Evolutionary conservation across 2,797 vertebrate species (phyloP).

Genomic region (Anomalospiza imberbis): DNA sequence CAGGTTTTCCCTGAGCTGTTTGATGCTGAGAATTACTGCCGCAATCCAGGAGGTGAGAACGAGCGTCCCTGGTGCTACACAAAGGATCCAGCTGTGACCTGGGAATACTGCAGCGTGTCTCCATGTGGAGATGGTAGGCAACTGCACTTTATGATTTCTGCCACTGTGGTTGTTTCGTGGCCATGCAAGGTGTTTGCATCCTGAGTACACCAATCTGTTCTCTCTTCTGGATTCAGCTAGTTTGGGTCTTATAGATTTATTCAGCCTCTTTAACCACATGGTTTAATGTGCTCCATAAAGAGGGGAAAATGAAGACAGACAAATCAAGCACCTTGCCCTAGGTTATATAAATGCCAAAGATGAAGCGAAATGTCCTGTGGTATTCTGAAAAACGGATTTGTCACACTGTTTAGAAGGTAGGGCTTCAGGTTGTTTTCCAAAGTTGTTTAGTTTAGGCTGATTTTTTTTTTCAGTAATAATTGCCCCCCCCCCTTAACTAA

Average conservation of each 20-base stretch:
- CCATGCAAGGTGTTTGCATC: neutral
- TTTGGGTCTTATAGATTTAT: neutral
- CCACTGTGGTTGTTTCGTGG: neutral
- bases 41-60: conserved; percentile 87
- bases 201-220: fast-evolving
- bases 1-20: conserved; percentile 85
- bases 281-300: neutral
- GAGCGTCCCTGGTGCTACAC: conserved; percentile 90
- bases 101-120: conserved; percentile 86
- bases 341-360: neutral
- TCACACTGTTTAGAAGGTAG: neutral
- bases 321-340: neutral
- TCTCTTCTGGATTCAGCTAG: neutral
- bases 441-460: neutral
- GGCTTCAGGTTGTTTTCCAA: neutral
- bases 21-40: conserved; percentile 83
- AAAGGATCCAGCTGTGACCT: conserved; percentile 78
- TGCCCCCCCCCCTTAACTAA: fast-evolving
- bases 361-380: neutral
- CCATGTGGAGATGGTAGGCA: conserved; percentile 76
- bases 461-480: neutral
- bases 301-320: neutral
- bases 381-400: neutral
- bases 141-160: neutral
- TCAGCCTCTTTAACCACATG: neutral